These are phyloP conservation scores for Anas platyrhynchos DNA, from an alignment of 2,113 vertebrate species.

Conservation along the genomic window DNA sequence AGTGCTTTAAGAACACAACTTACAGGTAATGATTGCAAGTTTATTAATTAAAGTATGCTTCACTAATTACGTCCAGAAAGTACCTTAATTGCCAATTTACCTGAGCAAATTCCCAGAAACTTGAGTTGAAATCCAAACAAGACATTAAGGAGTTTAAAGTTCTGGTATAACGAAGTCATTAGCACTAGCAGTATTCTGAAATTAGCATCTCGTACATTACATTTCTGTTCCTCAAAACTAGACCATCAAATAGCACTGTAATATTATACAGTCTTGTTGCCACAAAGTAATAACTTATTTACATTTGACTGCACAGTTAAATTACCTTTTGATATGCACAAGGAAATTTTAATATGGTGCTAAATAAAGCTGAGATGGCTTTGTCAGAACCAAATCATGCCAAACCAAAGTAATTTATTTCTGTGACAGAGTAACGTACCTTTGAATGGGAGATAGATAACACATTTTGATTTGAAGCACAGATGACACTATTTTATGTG, in stretches of 20 bases:
- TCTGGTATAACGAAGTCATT: conserved; percentile 27
- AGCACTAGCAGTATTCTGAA: neutral
- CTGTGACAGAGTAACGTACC: neutral
- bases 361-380: conserved; percentile 54
- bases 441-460: neutral
- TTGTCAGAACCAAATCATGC: conserved; percentile 54
- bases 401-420: conserved; percentile 51
- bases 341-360: conserved; percentile 45
- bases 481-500: neutral
- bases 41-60: conserved; percentile 25
- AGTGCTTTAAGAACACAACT: neutral
- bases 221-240: neutral
- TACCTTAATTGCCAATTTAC: neutral
- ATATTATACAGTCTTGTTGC: neutral
- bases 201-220: neutral
- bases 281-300: conserved; percentile 42
- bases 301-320: conserved; percentile 57
- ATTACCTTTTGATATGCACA: conserved; percentile 49
- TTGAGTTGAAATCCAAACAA: conserved; percentile 28
- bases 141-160: neutral
- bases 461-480: neutral
- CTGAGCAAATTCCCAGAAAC: neutral
- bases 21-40: neutral
- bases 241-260: neutral
- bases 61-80: neutral